A percentile compares a stretch with the other conserved stretches of the same genome.
Conservation (phyloP, 2,113 vertebrate species). For the Hemicordylus capensis region DNA sequence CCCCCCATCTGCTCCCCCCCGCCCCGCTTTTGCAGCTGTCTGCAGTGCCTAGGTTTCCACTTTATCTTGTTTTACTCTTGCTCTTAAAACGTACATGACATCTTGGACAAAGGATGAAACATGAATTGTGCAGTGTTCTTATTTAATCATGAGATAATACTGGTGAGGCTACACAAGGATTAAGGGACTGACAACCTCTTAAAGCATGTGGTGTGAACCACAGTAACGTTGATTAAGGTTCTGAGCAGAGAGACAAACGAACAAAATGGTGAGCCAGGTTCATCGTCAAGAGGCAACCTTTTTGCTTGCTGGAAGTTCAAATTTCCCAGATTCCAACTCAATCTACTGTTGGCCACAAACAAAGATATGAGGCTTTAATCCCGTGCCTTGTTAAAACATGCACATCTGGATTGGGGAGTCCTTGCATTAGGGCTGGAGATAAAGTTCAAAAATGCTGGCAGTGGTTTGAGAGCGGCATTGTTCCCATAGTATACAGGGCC, state of each 20-base stretch:
- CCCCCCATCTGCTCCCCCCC: neutral
- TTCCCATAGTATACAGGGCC: neutral
- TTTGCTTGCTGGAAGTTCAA: neutral
- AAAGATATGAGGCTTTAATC: neutral
- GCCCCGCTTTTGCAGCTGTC: neutral
- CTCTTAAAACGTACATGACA: fast-evolving
- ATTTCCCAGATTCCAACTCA: neutral
- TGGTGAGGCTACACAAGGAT: neutral
- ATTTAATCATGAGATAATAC: constrained; percentile 20
- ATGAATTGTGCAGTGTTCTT: constrained; percentile 23
- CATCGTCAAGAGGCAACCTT: neutral
- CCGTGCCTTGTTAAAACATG: neutral
- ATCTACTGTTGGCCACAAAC: neutral
- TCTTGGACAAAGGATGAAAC: constrained; percentile 37
- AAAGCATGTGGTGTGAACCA: neutral
- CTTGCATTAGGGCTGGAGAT: neutral
- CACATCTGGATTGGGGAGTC: neutral
- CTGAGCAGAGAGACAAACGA: neutral
- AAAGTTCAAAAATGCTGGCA: neutral
- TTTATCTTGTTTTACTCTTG: fast-evolving
- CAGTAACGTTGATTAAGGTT: neutral
- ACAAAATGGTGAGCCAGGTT: neutral
- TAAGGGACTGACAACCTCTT: neutral
- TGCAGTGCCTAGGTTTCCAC: neutral
- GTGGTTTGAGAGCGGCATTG: no score